phyloP scores from a whole-genome alignment of 2,113 vertebrate species.

The Anolis carolinensis region DNA sequence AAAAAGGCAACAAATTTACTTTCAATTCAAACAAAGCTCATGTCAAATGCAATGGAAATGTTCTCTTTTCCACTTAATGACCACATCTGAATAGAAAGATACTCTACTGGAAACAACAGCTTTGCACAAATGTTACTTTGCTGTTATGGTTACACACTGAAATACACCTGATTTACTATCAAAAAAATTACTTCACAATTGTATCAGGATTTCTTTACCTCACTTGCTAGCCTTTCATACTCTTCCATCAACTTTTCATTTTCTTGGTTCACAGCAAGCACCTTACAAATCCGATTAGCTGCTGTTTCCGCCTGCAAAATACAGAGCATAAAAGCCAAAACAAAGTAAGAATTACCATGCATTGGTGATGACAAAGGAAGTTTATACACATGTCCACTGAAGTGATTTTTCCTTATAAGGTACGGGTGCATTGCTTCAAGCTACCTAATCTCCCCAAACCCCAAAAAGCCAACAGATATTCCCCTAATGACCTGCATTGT shows the following conservation, averaged over 20 bases:
- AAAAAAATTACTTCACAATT: constrained; percentile 7
- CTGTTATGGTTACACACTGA: background rate
- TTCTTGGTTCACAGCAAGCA: constrained; percentile 98
- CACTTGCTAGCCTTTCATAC: constrained; percentile 96
- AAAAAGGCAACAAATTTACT: background rate
- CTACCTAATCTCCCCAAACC: background rate
- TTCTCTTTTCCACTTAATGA: background rate
- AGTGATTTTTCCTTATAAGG: background rate
- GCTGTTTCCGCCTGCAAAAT: constrained; percentile 94
- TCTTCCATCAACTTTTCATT: constrained; percentile 99
- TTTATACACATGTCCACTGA: background rate
- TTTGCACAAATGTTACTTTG: background rate
- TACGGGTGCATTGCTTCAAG: background rate
- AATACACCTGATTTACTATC: constrained; percentile 22
- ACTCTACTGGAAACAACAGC: background rate
- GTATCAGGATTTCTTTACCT: constrained; percentile 80
- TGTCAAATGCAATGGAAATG: background rate
- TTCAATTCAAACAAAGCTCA: background rate
- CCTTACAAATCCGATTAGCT: constrained; percentile 98
- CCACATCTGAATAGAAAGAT: background rate
- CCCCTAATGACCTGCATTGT: background rate
- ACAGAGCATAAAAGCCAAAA: constrained; percentile 61
- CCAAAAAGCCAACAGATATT: background rate
- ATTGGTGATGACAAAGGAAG: background rate
- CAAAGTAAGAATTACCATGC: background rate